Evolutionary conservation across 2,113 vertebrate species (phyloP).

Genomic region (Xyliphius kryptos): DNA sequence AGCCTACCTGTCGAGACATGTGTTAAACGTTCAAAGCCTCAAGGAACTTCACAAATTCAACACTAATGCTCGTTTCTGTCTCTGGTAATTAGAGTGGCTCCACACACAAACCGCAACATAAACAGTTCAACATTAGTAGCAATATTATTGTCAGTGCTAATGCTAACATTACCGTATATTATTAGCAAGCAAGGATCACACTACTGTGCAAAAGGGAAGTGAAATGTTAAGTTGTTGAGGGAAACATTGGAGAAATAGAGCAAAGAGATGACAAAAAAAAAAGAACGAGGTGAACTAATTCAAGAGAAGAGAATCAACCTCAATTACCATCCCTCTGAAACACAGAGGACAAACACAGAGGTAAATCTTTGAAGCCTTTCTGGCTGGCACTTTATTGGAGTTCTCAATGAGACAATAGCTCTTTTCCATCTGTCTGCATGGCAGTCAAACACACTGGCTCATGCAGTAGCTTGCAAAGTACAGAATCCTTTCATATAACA

Average conservation of each 20-base stretch:
- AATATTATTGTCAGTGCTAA: constrained; percentile 20
- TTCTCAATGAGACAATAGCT: constrained; percentile 36
- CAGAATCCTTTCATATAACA: constrained; percentile 31
- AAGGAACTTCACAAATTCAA: constrained; percentile 34
- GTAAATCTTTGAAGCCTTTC: constrained; percentile 35
- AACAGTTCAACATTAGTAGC: constrained; percentile 26
- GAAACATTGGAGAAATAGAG: not conserved
- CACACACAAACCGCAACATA: constrained; percentile 38
- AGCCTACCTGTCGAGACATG: constrained; percentile 41
- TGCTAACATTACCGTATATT: constrained; percentile 14
- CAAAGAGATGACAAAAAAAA: constrained; percentile 2
- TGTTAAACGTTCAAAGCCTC: constrained; percentile 27
- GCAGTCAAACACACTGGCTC: constrained; percentile 40
- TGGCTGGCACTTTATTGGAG: constrained; percentile 34
- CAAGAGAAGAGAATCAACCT: constrained; percentile 1
- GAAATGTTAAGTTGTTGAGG: not conserved
- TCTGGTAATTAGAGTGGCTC: constrained; percentile 32
- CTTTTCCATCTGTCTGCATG: constrained; percentile 37
- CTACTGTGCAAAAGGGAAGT: too few species aligned
- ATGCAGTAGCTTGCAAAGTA: constrained; percentile 31
- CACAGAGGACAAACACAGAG: constrained; percentile 12
- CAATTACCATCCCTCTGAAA: constrained; percentile 25
- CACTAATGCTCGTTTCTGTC: constrained; percentile 29
- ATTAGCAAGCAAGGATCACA: not conserved
- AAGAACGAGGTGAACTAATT: not conserved